phyloP scores from a whole-genome alignment of 2,888 invertebrate species.

The Polydrusus pterygomalis region DNA sequence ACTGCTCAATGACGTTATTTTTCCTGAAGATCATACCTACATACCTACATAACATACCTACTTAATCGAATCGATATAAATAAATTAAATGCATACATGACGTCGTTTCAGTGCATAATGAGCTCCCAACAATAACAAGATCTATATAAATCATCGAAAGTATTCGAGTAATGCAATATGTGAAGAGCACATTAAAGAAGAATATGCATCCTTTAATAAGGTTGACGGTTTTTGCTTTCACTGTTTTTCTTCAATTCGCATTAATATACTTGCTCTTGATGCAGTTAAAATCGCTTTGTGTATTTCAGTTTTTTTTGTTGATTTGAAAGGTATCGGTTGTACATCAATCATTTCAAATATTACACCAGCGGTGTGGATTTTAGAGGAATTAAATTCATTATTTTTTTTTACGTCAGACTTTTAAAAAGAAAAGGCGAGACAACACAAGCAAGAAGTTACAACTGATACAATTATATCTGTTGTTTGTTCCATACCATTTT shows the following conservation, averaged over 20 bases:
- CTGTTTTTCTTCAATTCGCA: constrained; percentile 10
- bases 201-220: constrained; percentile 26
- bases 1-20: too few species aligned
- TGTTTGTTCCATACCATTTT: too few species aligned
- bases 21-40: too few species aligned
- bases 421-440: too few species aligned
- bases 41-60: too few species aligned
- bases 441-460: too few species aligned
- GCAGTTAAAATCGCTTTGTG: background rate
- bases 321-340: background rate
- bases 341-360: too few species aligned
- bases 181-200: constrained; percentile 27
- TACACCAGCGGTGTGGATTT: too few species aligned
- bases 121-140: constrained; percentile 11
- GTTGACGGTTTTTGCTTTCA: constrained; percentile 8
- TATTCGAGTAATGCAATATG: constrained; percentile 22
- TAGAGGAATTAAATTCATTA: too few species aligned
- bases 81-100: background rate
- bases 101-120: constrained; percentile 6
- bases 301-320: background rate
- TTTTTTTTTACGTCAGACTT: too few species aligned
- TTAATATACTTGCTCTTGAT: background rate
- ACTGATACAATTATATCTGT: too few species aligned
- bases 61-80: too few species aligned
- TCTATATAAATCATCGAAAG: constrained; percentile 22